Percentiles rank a stretch among this genome's conserved stretches.
phyloP scores from a whole-genome alignment of 2,113 vertebrate genomes.

The Lagenorhynchus albirostris region DNA sequence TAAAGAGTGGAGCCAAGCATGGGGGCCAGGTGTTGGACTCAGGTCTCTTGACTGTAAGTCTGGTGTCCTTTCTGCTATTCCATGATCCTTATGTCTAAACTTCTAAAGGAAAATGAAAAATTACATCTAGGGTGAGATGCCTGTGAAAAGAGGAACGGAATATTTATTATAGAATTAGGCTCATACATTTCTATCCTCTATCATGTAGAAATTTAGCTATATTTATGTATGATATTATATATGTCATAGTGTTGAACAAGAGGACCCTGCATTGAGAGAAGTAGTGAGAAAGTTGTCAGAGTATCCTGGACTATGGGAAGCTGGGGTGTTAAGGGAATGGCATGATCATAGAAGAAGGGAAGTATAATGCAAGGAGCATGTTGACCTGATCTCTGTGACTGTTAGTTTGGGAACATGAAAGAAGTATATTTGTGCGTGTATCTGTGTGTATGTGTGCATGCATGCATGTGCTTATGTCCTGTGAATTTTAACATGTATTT shows the following conservation, averaged over 20 bases:
- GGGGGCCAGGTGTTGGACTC: not conserved
- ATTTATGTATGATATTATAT: not conserved
- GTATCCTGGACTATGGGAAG: not conserved
- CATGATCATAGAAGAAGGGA: not conserved
- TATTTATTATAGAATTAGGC: not conserved
- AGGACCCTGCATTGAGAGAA: not conserved
- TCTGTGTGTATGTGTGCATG: not conserved
- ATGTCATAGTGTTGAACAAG: not conserved
- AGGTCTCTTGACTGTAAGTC: not conserved
- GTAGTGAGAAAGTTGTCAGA: not conserved
- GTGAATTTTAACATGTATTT: not conserved
- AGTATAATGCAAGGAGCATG: not conserved
- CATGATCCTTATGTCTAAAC: not conserved
- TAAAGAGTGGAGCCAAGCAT: not conserved
- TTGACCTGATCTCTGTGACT: not conserved
- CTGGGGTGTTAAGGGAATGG: not conserved
- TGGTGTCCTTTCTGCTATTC: not conserved
- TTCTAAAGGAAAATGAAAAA: constrained; percentile 31
- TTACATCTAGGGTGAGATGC: not conserved
- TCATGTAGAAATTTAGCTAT: not conserved
- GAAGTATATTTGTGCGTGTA: not conserved
- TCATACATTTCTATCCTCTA: not conserved
- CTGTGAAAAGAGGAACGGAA: not conserved
- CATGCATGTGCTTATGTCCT: not conserved
- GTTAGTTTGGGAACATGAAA: not conserved